Base-by-base conservation (phyloP, 2,888 invertebrate species). In the Tachina fera region DNA sequence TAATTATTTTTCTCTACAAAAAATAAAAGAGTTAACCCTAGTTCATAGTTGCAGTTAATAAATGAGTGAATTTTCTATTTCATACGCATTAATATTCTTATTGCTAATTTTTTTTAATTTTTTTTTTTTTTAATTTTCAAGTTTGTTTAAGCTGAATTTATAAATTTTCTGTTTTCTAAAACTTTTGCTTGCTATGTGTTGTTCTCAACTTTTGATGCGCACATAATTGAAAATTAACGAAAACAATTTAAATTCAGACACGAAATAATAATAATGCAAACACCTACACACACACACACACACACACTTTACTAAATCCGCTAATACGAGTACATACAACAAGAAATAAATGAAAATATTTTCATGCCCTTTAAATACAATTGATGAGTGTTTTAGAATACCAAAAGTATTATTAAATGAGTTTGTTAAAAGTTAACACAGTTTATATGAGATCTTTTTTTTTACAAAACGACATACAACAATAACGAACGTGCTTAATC, bases 171-270 rank as follows among this genome's bases (percentile, higher is more conserved):
- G 14, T 51, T 22, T 56, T 61, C 67, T 65, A 68, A 65, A 76
- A 71, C 71, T 76, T 19, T 3, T 70, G 11, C 56, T 58, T 78
- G 63, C 49, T 65, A 13, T 16, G 14, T 61, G 16, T 41, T 51
- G 6, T 56, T 45, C 45, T 45, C n/a, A 51, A 22, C 4, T 43
- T 71, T 67, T 60, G 49, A 61, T 63, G 51, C 39, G 56, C 47
- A 81, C 45, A 83, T 84, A 87, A 84, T 84, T 83, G 84, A 84
- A 87, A 83, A 84, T 87, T 80, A 87, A 84, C 84, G 65, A 80
- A 84, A 83, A 82, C 79, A 72, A 87, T 87, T 85, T 85, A 83
- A 83, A 85, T 85, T 85, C 77, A 85, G 74, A 87, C 87, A 85
- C 81, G 81, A 81, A 83, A 83, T 51, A 58, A 85, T 61, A 74